Evolutionary conservation across 2,113 vertebrate genomes (phyloP), one percentile per base, ranked within the genome.

Genomic region (Malurus alboscapulatus): DNA sequence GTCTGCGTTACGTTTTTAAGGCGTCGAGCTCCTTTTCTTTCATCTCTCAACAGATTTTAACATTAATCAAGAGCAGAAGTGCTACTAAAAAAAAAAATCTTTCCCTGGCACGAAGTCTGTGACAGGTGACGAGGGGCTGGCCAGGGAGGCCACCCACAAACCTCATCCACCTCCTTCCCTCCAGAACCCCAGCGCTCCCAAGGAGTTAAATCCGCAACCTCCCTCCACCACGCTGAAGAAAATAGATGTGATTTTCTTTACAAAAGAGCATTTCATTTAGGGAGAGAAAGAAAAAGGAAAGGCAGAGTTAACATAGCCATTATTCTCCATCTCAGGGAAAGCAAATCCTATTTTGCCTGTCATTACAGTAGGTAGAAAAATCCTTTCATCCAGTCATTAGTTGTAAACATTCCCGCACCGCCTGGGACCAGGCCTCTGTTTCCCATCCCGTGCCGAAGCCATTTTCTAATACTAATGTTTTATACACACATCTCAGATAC

Each of bases 401-500:
- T 97, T 97, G 97, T 98, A 98, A 98, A 98, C 98, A 98, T 97
- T 97, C 96, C 67, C 3, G 53, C 12, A 97, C 97, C 98, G 97
- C 97, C 97, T 96, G 97, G 98, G 98, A 98, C 94, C 91, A 85
- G 97, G 98, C 96, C 98, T 97, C 88, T 92, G 97, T 97, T 97
- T 97, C 98, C 97, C 96, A 93, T 97, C 97, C 95, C 90, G 96
- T 92, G 92, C 97, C 6, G 96, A 96, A 98, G 98, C 98, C 98
- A 98, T 98, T 98, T 98, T 98, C 98, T 97, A 95, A 97, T 97
- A 98, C 97, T 98, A 97, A 98, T 98, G 98, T 98, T 98, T 98
- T 98, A 97, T 98, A 98, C 97, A 98, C 98, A 97, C 97, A 96
- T 97, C 97, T 98, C 97, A 93, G 98, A 96, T 98, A 97, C 97